A percentile compares a stretch with the other conserved stretches of the same genome.
Conservation (phyloP, 2,888 invertebrate genomes). For the Odontocolon sp. region DNA sequence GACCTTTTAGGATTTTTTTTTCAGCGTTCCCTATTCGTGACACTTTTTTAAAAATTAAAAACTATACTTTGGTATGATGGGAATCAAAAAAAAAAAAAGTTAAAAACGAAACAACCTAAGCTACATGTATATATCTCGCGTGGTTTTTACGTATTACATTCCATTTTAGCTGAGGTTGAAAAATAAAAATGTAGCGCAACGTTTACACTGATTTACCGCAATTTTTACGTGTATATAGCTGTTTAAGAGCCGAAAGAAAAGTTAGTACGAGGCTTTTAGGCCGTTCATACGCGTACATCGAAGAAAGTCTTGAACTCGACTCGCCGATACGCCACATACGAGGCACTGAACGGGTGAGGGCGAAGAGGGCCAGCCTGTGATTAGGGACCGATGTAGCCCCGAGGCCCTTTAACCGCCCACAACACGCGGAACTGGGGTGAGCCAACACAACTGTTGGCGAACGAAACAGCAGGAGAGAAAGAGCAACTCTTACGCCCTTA, state of each 20-base stretch:
- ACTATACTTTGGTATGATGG: no score
- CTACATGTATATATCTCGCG: no score
- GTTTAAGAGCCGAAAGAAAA: not conserved
- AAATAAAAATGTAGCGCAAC: no score
- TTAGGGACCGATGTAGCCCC: constrained; percentile 73
- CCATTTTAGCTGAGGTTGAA: no score
- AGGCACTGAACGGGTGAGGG: not conserved
- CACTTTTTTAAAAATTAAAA: no score
- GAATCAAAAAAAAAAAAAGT: no score
- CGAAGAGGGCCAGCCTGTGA: constrained; percentile 74
- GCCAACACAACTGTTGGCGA: constrained; percentile 37
- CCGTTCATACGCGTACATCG: not conserved
- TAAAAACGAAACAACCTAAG: no score
- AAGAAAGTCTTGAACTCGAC: not conserved
- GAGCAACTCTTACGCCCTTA: constrained; percentile 53
- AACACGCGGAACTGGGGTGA: constrained; percentile 67
- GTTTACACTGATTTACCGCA: not conserved
- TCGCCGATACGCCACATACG: constrained; percentile 7
- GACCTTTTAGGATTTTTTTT: no score
- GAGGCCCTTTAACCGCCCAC: constrained; percentile 77
- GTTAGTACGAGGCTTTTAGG: constrained; percentile 10
- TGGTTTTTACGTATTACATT: no score
- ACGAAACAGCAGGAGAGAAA: constrained; percentile 50
- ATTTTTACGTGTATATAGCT: not conserved
- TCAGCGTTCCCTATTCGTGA: no score